Base-by-base conservation (phyloP, 2,797 vertebrate genomes). In the Megaceryle alcyon region DNA sequence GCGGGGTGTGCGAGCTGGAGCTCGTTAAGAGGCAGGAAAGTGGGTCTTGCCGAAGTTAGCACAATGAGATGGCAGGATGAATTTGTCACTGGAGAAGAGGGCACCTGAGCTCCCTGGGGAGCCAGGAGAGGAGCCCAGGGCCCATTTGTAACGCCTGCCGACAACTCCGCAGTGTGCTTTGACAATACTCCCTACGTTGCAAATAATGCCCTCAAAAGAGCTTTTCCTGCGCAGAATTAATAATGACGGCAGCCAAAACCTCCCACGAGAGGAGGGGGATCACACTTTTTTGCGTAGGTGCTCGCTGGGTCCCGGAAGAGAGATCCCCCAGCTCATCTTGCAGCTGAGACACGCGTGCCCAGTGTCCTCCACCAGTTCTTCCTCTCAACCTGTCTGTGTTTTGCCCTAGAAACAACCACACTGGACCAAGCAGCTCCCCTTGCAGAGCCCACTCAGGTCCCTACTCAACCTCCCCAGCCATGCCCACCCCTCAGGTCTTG, bases 81-180 rank as follows among this genome's bases (percentile, higher is more conserved):
- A 87, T 97, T 94, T 93, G 93, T 96, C 94, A 91, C 86, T 2
- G 57, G 60, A 35, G 63, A 10, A 79, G 41, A 85, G 86, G 91
- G 88, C 94, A 86, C 91, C 92, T 91, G 93, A 94, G 76, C 91
- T 96, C 96, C 91, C 91, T 1, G 0, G 95, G 92, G 95, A 95
- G 59, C 88, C 6, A 3, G 12, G 53, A 69, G 54, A 39, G 66
- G 51, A 66, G 86, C 90, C 59, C 2, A 9, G 46, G 43, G 68
- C 70, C 94, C 87, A 41, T 85, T 77, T 94, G 95, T 70, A 89
- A 65, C 7, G 26, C 79, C 82, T 51, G 60, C 63, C 7, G 15
- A 39, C 92, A 51, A 82, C 91, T 61, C 95, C 8, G 44, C 86
- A 44, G 66, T 15, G 59, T 16, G 51, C 64, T 5, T 13, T 29